A percentile compares a stretch with the other conserved stretches of the same genome.
These are phyloP conservation scores for Apantesis nais DNA, from an alignment of 2,888 invertebrate genomes.

Conservation along the genomic window DNA sequence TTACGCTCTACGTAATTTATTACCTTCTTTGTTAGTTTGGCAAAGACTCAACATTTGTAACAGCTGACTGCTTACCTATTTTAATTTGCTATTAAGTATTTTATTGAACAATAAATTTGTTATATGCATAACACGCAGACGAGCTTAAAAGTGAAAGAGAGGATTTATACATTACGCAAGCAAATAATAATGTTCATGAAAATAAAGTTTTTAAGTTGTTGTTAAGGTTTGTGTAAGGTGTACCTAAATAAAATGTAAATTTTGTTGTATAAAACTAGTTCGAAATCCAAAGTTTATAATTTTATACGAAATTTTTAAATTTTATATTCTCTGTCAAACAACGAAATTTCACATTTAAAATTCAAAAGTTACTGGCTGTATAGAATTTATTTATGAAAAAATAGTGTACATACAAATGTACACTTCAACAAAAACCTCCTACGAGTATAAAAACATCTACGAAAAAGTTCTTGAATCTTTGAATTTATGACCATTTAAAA, in stretches of 20 bases:
- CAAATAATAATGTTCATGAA: neutral
- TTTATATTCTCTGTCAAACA: neutral
- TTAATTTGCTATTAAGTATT: neutral
- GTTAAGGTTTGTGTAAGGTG: neutral
- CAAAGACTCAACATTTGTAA: neutral
- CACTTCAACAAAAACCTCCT: neutral
- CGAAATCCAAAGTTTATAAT: neutral
- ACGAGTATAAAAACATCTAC: neutral
- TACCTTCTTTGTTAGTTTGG: neutral
- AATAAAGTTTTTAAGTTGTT: neutral
- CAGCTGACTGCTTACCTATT: neutral
- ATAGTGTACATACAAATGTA: too few species aligned
- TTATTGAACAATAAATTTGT: too few species aligned
- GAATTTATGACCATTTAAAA: conserved; percentile 17
- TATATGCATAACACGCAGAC: neutral
- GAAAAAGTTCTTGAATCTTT: conserved; percentile 13
- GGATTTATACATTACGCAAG: neutral
- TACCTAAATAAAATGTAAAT: too few species aligned
- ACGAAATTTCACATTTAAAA: neutral
- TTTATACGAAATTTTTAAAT: too few species aligned
- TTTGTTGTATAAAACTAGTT: neutral
- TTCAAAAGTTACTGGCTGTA: neutral
- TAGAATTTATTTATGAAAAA: neutral
- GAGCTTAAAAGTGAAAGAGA: neutral
- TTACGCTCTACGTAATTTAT: neutral